These are phyloP conservation scores for Orthonyx spaldingii DNA, from an alignment of 2,113 vertebrate genomes.

Conservation along the genomic window DNA sequence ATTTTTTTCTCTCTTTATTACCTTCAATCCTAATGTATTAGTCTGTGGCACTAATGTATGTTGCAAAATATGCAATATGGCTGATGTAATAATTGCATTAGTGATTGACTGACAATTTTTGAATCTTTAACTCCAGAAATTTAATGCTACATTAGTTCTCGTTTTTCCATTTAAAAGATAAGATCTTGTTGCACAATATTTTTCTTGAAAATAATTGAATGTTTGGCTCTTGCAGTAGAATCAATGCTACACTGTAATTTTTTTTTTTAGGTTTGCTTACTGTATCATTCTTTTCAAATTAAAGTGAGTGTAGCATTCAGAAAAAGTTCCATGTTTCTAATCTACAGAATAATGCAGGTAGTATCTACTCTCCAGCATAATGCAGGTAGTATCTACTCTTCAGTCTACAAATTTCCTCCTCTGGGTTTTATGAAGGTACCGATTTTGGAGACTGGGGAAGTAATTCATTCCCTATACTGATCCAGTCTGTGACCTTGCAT, in stretches of 20 bases:
- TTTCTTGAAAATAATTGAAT: background rate
- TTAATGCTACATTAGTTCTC: background rate
- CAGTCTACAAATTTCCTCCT: background rate
- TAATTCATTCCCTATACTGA: background rate
- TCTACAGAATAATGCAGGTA: background rate
- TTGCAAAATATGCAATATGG: background rate
- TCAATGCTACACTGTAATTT: background rate
- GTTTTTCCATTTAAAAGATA: background rate
- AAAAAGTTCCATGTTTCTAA: background rate
- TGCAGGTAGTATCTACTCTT: background rate
- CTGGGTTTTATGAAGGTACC: background rate
- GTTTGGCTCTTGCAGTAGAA: background rate
- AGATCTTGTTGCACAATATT: background rate
- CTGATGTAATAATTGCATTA: background rate
- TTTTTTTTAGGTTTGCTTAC: background rate
- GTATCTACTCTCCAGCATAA: background rate
- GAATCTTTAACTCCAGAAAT: background rate
- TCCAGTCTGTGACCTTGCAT: background rate
- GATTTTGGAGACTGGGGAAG: background rate
- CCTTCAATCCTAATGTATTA: background rate
- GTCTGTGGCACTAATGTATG: background rate
- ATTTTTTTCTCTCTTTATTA: background rate
- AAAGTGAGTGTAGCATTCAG: background rate
- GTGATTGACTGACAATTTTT: background rate
- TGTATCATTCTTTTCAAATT: background rate